These are phyloP conservation scores for Hypselothyrea guttata DNA, from an alignment of 2,888 invertebrate species.

Conservation along the genomic window DNA sequence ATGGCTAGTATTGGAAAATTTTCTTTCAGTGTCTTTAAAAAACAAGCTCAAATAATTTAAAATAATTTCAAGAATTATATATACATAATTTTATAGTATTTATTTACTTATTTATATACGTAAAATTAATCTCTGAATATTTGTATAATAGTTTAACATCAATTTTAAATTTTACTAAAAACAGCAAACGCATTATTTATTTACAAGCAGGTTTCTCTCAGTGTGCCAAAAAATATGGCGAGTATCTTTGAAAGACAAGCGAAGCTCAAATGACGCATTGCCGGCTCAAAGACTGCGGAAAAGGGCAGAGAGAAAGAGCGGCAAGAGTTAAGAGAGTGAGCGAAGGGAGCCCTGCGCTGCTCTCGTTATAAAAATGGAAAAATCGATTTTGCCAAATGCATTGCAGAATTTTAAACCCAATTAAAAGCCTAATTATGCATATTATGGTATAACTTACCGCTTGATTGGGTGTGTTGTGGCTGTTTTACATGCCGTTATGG, in stretches of 20 bases:
- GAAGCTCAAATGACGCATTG: constrained; percentile 30
- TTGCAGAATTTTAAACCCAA: constrained; percentile 24
- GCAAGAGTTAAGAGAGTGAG: neutral
- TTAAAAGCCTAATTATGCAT: constrained; percentile 8
- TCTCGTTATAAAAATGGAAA: constrained; percentile 43
- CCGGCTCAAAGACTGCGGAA: constrained; percentile 1
- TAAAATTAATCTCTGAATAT: too few species aligned
- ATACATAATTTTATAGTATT: neutral
- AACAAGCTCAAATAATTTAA: neutral
- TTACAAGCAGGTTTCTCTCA: too few species aligned
- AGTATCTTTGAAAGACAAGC: neutral
- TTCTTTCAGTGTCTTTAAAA: too few species aligned
- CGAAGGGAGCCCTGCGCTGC: constrained; percentile 8
- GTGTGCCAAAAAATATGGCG: neutral
- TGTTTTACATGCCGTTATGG: constrained; percentile 23
- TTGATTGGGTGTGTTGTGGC: neutral
- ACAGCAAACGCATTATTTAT: too few species aligned
- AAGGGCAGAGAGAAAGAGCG: neutral
- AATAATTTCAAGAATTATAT: neutral
- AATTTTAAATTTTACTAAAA: too few species aligned
- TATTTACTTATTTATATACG: neutral
- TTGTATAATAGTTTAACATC: neutral
- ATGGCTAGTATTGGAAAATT: too few species aligned
- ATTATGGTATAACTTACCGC: constrained; percentile 45
- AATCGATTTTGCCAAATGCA: constrained; percentile 59